phyloP scores from a whole-genome alignment of 64 coral and sea anemone species.

The Hydrozoanthus tunicans region DNA sequence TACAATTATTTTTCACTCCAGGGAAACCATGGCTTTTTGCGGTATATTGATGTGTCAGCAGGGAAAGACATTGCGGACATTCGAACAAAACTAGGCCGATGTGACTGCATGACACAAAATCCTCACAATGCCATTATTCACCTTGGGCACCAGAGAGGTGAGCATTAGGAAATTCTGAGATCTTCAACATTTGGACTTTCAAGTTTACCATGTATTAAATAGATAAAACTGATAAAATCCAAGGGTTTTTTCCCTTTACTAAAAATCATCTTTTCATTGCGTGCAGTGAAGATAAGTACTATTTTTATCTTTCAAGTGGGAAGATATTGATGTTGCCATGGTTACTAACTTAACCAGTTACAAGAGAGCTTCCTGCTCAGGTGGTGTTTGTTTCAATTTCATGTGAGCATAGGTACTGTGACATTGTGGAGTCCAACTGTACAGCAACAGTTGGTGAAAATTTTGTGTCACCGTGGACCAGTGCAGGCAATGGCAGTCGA shows the following conservation, averaged over 20 bases:
- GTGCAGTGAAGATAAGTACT: too few species aligned
- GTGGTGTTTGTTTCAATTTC: neutral
- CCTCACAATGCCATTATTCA: constrained; percentile 92
- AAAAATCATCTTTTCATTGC: too few species aligned
- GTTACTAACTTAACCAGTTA: too few species aligned
- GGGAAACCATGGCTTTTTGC: constrained; percentile 80
- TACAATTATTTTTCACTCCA: constrained; percentile 21
- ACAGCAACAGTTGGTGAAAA: constrained; percentile 78
- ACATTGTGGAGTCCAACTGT: constrained; percentile 88
- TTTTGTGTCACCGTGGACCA: constrained; percentile 94
- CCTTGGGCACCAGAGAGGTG: constrained; percentile 91
- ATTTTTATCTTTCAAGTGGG: too few species aligned
- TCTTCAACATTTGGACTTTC: neutral
- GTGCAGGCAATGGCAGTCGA: constrained; percentile 93
- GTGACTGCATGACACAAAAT: constrained; percentile 95
- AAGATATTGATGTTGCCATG: too few species aligned
- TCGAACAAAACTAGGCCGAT: constrained; percentile 76
- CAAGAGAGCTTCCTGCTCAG: too few species aligned
- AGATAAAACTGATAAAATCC: too few species aligned
- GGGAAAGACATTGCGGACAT: constrained; percentile 72
- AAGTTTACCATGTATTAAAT: neutral
- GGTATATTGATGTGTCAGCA: constrained; percentile 94
- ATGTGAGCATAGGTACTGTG: constrained; percentile 74
- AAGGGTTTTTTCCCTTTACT: too few species aligned
- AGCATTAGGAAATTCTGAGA: neutral